A percentile compares a stretch with the other conserved stretches of the same genome.
phyloP scores from a whole-genome alignment of 2,113 vertebrate genomes.

The Tychaedon coryphoeus region DNA sequence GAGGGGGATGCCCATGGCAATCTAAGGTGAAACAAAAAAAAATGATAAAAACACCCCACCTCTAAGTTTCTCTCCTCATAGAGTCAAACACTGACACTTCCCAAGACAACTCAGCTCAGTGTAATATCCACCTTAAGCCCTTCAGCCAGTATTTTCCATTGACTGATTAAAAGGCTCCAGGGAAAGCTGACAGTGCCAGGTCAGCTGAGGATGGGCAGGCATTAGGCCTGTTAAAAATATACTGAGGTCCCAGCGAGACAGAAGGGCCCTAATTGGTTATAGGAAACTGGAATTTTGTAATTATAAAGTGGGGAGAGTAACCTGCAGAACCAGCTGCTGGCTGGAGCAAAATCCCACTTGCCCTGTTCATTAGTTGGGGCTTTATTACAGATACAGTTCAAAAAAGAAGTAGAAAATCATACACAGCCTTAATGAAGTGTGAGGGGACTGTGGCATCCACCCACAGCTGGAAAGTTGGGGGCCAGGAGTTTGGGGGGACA shows the following conservation, averaged over 20 bases:
- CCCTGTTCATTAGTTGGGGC: neutral
- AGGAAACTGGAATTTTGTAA: neutral
- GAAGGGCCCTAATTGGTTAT: neutral
- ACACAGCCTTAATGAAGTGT: neutral
- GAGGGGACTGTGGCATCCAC: neutral
- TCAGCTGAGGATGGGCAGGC: neutral
- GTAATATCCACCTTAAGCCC: neutral
- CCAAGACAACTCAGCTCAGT: neutral
- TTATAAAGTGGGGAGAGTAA: neutral
- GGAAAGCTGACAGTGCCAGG: neutral
- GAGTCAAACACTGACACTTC: neutral
- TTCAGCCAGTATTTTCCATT: conserved; percentile 13
- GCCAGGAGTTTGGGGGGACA: neutral
- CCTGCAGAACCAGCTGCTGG: neutral
- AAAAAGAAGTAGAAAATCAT: neutral
- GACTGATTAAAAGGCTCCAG: conserved; percentile 5
- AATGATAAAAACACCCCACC: too few relatives aligned
- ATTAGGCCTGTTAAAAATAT: conserved; percentile 16
- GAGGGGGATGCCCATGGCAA: conserved; percentile 96
- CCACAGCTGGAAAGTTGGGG: neutral
- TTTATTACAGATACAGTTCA: neutral
- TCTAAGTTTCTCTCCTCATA: neutral
- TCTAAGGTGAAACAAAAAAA: conserved; percentile 68
- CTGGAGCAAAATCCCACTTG: neutral
- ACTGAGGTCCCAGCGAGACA: neutral